Evolutionary conservation across 2,113 vertebrate genomes (phyloP).

Genomic region (Eudorcas thomsonii): DNA sequence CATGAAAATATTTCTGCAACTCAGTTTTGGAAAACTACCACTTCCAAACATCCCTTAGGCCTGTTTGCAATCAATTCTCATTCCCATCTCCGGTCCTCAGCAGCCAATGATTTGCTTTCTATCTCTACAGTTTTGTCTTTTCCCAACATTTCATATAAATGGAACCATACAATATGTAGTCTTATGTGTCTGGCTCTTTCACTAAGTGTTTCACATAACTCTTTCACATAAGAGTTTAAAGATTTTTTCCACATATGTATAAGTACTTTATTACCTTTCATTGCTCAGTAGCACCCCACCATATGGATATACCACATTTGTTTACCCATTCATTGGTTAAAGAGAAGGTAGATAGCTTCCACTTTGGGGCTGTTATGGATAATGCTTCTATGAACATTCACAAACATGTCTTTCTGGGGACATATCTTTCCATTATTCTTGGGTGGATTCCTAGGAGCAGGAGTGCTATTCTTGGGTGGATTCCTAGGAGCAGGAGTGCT

Average conservation of each 20-base stretch:
- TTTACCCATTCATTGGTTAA: not conserved
- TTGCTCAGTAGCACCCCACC: not conserved
- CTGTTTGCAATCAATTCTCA: not conserved
- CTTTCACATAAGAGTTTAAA: not conserved
- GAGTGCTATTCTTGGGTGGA: not conserved
- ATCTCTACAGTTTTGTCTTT: not conserved
- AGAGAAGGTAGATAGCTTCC: not conserved
- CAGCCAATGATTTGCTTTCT: not conserved
- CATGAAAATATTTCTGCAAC: not conserved
- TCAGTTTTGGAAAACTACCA: not conserved
- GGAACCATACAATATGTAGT: not conserved
- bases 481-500: not conserved
- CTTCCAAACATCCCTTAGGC: not conserved
- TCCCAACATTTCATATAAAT: not conserved
- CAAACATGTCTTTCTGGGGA: not conserved
- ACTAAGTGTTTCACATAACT: not conserved
- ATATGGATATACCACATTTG: not conserved
- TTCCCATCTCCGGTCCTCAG: not conserved
- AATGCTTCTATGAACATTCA: not conserved
- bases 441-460: not conserved
- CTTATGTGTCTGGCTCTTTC: not conserved
- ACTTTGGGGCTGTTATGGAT: not conserved
- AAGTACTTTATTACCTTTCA: not conserved
- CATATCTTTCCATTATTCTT: not conserved
- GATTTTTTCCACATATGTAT: not conserved